phyloP scores from a whole-genome alignment of 2,797 vertebrate species.

The Tamandua tetradactyla region DNA sequence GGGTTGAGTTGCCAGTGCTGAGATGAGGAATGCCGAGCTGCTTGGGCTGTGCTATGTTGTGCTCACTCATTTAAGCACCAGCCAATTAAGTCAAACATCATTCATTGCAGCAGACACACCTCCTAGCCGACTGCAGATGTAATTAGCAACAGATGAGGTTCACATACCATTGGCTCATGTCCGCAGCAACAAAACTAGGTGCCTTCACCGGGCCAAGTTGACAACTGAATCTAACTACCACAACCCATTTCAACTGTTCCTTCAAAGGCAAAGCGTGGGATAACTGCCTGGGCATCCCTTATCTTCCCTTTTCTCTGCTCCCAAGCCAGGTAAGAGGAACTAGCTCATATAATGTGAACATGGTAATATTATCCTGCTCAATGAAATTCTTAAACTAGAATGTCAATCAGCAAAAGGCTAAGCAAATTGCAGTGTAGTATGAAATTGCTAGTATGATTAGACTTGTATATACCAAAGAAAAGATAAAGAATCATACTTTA shows the following conservation, averaged over 20 bases:
- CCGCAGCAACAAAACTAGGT: no score
- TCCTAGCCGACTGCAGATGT: no score
- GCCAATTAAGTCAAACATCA: no score
- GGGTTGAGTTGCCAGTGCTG: no score
- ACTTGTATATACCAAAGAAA: not conserved
- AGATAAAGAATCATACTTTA: not conserved
- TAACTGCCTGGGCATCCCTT: not conserved
- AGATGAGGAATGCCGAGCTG: no score
- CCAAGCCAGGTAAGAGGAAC: not conserved
- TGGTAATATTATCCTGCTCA: not conserved
- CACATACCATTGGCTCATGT: no score
- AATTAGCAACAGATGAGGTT: no score
- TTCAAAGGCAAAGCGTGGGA: not conserved
- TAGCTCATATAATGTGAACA: not conserved
- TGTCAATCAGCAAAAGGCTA: not conserved
- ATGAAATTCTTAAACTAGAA: not conserved
- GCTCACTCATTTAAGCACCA: no score
- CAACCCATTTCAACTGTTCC: not conserved
- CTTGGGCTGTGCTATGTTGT: no score
- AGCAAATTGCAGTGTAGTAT: not conserved
- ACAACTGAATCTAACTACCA: no score
- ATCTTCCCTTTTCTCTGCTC: not conserved
- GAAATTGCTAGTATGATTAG: not conserved
- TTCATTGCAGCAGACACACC: no score
- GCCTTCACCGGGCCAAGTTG: no score